phyloP scores from a whole-genome alignment of 1,140 invertebrate genomes.

The Musca vetustissima region DNA sequence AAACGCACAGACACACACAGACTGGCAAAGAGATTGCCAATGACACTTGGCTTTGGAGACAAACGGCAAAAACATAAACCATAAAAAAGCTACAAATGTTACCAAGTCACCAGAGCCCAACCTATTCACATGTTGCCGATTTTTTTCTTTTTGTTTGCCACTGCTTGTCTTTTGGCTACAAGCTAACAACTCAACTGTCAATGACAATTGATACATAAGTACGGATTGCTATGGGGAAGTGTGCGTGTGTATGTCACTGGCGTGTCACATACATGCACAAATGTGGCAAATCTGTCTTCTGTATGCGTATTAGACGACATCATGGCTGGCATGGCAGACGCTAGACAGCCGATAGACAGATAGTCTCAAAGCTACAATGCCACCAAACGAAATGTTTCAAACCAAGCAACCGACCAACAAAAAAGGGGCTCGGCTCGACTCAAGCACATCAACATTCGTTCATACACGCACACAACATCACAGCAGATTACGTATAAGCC shows the following conservation, averaged over 20 bases:
- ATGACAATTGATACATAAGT: slow-evolving; percentile 18
- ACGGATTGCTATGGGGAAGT: neutral
- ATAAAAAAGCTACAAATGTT: slow-evolving; percentile 6
- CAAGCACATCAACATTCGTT: neutral
- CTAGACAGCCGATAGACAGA: slow-evolving; percentile 6
- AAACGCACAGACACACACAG: too few species aligned
- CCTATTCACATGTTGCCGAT: too few species aligned
- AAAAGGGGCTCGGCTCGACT: slow-evolving; percentile 12
- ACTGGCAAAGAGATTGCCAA: too few species aligned
- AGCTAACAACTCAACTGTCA: slow-evolving; percentile 5
- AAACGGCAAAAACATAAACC: neutral
- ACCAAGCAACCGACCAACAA: neutral
- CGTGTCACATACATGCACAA: neutral
- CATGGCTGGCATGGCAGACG: too few species aligned
- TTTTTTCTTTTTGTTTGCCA: too few species aligned
- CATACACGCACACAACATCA: neutral
- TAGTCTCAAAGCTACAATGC: slow-evolving; percentile 4
- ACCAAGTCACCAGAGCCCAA: neutral
- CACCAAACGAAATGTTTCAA: neutral
- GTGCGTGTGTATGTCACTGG: neutral
- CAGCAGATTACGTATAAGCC: too few species aligned
- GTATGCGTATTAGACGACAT: neutral
- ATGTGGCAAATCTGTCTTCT: neutral
- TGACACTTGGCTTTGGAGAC: neutral
- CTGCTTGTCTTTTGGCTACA: too few species aligned